Evolutionary conservation across 2,113 vertebrate species (phyloP).

Genomic region (Lichenostomus cassidix): DNA sequence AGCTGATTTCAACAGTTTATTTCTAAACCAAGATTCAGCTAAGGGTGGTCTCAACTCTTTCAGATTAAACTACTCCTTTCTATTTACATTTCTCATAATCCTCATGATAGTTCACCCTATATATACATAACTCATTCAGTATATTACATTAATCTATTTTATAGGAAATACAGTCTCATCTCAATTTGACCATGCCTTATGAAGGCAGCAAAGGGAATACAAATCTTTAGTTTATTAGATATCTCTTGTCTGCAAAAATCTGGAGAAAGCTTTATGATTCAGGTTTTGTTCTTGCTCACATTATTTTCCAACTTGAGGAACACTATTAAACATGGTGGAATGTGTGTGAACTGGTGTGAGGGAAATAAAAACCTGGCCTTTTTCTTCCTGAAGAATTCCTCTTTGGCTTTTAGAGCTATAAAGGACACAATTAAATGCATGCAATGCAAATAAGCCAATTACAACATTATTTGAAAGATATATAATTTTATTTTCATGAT

Average conservation of each 20-base stretch:
- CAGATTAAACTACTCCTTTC: background rate
- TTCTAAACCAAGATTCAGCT: background rate
- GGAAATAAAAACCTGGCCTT: background rate
- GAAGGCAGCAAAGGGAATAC: background rate
- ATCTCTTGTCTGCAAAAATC: background rate
- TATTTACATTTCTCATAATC: background rate
- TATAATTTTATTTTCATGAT: background rate
- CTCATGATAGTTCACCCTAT: background rate
- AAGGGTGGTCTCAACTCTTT: background rate
- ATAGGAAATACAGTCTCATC: background rate
- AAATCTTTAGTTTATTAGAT: background rate
- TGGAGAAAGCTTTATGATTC: background rate
- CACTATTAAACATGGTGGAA: background rate
- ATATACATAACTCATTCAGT: background rate
- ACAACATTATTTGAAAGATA: background rate
- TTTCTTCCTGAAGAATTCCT: background rate
- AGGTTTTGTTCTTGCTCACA: background rate
- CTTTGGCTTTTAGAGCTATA: background rate
- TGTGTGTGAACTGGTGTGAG: rapidly evolving
- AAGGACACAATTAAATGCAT: background rate
- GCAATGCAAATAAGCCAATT: background rate
- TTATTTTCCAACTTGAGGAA: background rate
- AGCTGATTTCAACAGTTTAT: background rate
- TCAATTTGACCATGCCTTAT: background rate
- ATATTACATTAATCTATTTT: background rate